These are phyloP conservation scores for Channa argus DNA, from an alignment of 2,113 vertebrate genomes.

Conservation along the genomic window DNA sequence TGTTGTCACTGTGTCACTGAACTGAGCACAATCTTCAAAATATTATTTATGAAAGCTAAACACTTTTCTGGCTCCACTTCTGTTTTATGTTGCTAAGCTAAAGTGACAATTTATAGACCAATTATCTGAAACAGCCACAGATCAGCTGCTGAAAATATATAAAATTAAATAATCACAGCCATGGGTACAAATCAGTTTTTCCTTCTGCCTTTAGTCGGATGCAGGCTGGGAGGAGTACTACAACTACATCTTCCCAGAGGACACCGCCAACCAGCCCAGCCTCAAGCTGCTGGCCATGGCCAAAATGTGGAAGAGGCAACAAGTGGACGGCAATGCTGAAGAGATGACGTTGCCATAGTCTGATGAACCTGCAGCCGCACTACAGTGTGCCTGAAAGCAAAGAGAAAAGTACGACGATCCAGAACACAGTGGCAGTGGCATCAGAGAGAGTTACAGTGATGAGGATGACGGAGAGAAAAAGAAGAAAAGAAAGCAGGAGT, in stretches of 20 bases:
- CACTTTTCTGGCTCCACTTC: too few species aligned
- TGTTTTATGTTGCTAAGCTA: too few species aligned
- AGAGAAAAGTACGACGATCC: constrained; percentile 27
- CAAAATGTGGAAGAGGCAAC: constrained; percentile 98
- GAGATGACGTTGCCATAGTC: constrained; percentile 53
- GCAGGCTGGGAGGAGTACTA: constrained; percentile 99
- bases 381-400: neutral
- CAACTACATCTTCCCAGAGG: constrained; percentile 99
- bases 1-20: too few species aligned
- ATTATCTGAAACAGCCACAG: too few species aligned
- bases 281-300: constrained; percentile 98
- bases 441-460: constrained; percentile 2
- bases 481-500: constrained; percentile 22
- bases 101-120: too few species aligned
- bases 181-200: neutral
- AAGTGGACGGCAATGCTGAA: constrained; percentile 81
- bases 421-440: constrained; percentile 58
- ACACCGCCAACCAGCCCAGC: constrained; percentile 97
- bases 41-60: too few species aligned
- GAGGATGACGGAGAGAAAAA: constrained; percentile 13
- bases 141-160: neutral
- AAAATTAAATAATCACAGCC: neutral
- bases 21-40: too few species aligned
- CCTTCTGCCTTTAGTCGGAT: constrained; percentile 85
- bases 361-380: rapidly evolving